Percentiles rank a stretch among this genome's conserved stretches.
Conservation (phyloP, 2,888 invertebrate genomes). For the Diarsia mendica region DNA sequence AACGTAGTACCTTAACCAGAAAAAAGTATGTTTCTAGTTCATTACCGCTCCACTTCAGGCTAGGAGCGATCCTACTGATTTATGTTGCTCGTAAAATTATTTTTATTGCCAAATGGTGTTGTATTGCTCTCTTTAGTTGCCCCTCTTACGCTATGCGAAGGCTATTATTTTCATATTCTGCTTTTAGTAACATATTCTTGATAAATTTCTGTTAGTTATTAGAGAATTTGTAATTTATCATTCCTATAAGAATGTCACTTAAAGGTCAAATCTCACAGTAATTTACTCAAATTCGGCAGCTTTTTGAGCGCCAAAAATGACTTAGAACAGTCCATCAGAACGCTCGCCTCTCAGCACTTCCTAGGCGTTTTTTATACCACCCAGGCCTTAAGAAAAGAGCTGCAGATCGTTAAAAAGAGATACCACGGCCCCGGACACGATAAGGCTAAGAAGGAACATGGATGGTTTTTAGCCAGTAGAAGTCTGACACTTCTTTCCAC, state of each 20-base stretch:
- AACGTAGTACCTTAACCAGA: conserved; percentile 6
- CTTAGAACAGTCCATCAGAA: too few species aligned
- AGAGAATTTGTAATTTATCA: neutral
- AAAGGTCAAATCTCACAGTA: neutral
- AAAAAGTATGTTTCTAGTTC: conserved; percentile 54
- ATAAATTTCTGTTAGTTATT: neutral
- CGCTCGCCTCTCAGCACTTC: too few species aligned
- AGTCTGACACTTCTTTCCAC: too few species aligned
- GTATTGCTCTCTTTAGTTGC: conserved; percentile 43
- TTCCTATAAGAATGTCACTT: neutral
- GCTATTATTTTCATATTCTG: conserved; percentile 33
- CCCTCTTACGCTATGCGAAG: conserved; percentile 49
- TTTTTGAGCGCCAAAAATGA: neutral
- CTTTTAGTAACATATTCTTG: conserved; percentile 12
- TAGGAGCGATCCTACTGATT: conserved; percentile 51
- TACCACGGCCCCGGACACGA: too few species aligned
- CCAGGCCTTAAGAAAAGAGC: too few species aligned
- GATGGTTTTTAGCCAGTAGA: too few species aligned
- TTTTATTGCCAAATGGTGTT: conserved; percentile 56
- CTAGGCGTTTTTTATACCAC: too few species aligned
- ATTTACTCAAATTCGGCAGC: neutral
- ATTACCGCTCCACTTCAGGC: conserved; percentile 49
- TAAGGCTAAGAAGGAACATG: too few species aligned
- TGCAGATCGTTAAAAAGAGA: too few species aligned
- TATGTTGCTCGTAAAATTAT: conserved; percentile 57